Percentiles rank a stretch among this genome's conserved stretches.
These are phyloP conservation scores for Cyrtonyx montezumae DNA, from an alignment of 2,113 vertebrate genomes.

Conservation along the genomic window DNA sequence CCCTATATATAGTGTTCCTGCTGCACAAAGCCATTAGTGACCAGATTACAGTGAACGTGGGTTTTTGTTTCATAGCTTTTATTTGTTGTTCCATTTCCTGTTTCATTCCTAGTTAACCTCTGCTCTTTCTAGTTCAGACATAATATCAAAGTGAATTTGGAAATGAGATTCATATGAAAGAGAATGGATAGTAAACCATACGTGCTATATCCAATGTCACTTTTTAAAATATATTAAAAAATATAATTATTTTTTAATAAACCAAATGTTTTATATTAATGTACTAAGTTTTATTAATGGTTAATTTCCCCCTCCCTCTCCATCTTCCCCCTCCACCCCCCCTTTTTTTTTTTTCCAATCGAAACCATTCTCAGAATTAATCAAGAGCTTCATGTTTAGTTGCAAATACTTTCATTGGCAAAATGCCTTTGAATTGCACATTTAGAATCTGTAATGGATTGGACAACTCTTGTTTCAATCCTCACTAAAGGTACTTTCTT, in stretches of 20 bases:
- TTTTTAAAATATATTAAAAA: neutral
- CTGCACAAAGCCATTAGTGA: conserved; percentile 19
- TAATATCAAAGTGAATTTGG: conserved; percentile 58
- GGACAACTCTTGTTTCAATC: neutral
- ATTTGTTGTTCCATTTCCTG: conserved; percentile 75
- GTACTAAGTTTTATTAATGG: neutral
- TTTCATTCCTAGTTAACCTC: conserved; percentile 65
- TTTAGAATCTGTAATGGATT: neutral
- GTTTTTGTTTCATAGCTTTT: conserved; percentile 60
- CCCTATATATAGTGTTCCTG: neutral
- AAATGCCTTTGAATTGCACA: neutral
- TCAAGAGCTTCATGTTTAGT: neutral
- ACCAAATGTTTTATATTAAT: neutral
- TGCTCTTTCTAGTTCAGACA: conserved; percentile 41
- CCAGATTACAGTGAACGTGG: conserved; percentile 30
- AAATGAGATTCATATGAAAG: conserved; percentile 49
- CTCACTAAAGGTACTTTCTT: neutral
- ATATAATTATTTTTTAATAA: conserved; percentile 54
- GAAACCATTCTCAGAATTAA: neutral
- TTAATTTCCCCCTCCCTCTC: neutral
- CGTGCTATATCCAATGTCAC: neutral
- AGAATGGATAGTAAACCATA: neutral
- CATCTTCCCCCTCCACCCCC: neutral
- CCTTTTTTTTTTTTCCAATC: neutral
- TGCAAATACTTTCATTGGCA: neutral